Evolutionary conservation across 2,797 vertebrate genomes (phyloP), one percentile per base, ranked within the genome.

Genomic region (Glyptemys insculpta): DNA sequence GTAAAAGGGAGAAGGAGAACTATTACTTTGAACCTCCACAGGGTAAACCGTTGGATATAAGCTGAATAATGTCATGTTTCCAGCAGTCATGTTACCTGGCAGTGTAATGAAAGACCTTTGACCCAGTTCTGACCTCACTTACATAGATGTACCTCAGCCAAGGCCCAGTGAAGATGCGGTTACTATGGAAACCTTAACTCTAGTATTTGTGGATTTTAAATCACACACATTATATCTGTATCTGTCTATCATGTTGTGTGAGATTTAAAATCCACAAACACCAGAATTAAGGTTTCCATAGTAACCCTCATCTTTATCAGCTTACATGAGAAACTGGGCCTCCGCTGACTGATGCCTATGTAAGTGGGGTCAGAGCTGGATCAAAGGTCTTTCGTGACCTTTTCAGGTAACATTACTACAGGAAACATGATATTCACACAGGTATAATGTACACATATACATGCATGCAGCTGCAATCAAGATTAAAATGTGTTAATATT

Each of bases 151-250:
- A 96, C 96, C 86, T 95, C 90, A 95, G 90, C 80, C 92, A 92
- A 97, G 92, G 86, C 80, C 87, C 88, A 87, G 76, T 95, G 94
- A 96, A 94, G 93, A 96, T 83, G 96, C 79, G 83, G 97, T 98
- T 95, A 90, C 97, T 96, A 97, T 97, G 96, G 97, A 97, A 98
- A 98, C 97, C 91, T 91, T 93, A 96, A 95, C 95, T 93, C 94
- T 89, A 85, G 88, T 95, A 93, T 94, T 80, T 93, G 84, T 83
- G 50, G 74, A 95, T 91, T 89, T 93, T 87, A 91, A 96, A 94
- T 90, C 81, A 85, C 86, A 16, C 72, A 92, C 83, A 79, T 95
- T 94, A 62, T 91, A 1, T 56, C 83, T 89, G 34, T 93, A 29
- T 52, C 41, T 93, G 44, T 34, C 47, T 91, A 2, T 18, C n/a